A percentile compares a stretch with the other conserved stretches of the same genome.
Conservation (phyloP, 2,113 vertebrate genomes). For the Thalassoma bifasciatum region DNA sequence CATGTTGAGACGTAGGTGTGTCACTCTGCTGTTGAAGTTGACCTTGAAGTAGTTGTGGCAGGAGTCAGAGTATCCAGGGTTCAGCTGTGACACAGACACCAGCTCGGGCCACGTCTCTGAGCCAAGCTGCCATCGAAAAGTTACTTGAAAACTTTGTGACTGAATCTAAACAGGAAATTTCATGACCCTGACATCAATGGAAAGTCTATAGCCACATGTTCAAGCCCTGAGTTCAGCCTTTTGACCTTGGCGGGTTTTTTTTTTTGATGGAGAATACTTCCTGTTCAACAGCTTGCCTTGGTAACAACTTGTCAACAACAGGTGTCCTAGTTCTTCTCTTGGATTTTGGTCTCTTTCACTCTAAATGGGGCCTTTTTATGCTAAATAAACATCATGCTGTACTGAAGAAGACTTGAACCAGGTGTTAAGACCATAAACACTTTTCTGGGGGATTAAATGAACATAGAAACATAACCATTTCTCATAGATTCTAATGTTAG, state of each 20-base stretch:
- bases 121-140: slow-evolving; percentile 77
- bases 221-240: too few relatives aligned
- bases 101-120: slow-evolving; percentile 84
- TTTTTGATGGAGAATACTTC: background rate
- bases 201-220: too few relatives aligned
- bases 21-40: slow-evolving; percentile 76
- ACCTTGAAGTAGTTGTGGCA: slow-evolving; percentile 85
- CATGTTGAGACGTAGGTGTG: slow-evolving; percentile 88
- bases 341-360: too few relatives aligned
- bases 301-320: too few relatives aligned
- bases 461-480: too few relatives aligned
- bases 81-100: slow-evolving; percentile 79
- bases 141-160: background rate
- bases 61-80: slow-evolving; percentile 78
- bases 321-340: too few relatives aligned
- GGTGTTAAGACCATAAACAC: too few relatives aligned
- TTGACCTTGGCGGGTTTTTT: background rate
- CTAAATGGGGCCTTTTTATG: background rate
- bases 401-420: background rate
- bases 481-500: too few relatives aligned
- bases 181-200: background rate
- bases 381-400: background rate
- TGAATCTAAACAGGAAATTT: background rate
- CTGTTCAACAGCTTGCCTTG: too few relatives aligned
- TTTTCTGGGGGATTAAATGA: too few relatives aligned